These are phyloP conservation scores for Drosophila ananassae DNA, from an alignment of 1,140 invertebrate genomes.

Conservation along the genomic window DNA sequence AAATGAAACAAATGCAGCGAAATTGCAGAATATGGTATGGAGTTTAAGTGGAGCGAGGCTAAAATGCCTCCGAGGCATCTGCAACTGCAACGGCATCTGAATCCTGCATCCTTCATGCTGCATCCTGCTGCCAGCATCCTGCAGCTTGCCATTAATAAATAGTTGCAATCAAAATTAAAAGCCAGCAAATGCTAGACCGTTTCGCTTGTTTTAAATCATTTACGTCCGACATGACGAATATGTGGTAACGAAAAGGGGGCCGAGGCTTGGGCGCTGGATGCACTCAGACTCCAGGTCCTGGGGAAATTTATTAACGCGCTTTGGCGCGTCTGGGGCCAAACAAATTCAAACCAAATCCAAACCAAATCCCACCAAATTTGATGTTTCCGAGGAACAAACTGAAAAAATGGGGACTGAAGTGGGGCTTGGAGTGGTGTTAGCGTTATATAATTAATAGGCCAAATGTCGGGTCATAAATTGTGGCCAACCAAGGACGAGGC, in stretches of 20 bases:
- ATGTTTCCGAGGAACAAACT: constrained; percentile 20
- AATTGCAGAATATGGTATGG: constrained; percentile 45
- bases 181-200: constrained; percentile 49
- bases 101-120: constrained; percentile 4
- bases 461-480: constrained; percentile 55
- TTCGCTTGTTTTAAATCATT: constrained; percentile 66
- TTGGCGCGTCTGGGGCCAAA: constrained; percentile 14
- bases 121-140: constrained; percentile 1
- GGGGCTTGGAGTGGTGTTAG: background rate
- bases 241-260: constrained; percentile 12
- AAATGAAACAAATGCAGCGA: constrained; percentile 33
- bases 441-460: constrained; percentile 64
- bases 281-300: constrained; percentile 1
- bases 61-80: constrained; percentile 31
- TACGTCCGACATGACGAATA: constrained; percentile 51
- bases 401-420: constrained; percentile 40
- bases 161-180: constrained; percentile 77
- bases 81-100: background rate
- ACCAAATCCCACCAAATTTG: constrained; percentile 10
- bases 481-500: constrained; percentile 10
- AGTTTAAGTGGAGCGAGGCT: constrained; percentile 62
- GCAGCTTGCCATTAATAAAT: constrained; percentile 66
- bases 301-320: constrained; percentile 65
- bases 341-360: constrained; percentile 1
- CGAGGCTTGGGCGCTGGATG: background rate